A percentile compares a stretch with the other conserved stretches of the same genome.
phyloP scores from a whole-genome alignment of 2,113 vertebrate genomes.

The Platysternon megacephalum region DNA sequence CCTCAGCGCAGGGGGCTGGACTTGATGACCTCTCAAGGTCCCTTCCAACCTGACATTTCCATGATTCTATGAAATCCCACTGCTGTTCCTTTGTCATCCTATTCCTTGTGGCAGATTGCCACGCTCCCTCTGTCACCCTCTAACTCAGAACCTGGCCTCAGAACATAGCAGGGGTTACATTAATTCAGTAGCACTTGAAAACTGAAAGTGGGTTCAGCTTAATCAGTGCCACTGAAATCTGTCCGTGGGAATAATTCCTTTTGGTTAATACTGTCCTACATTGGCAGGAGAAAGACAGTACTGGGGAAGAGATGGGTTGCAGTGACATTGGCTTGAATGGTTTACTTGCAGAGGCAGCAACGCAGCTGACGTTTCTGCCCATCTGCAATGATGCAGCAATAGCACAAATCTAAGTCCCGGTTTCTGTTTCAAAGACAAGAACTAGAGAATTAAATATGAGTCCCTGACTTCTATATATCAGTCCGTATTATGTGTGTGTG shows the following conservation, averaged over 20 bases:
- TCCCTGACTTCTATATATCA: neutral
- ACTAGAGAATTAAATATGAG: neutral
- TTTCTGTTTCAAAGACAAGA: neutral
- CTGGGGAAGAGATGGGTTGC: neutral
- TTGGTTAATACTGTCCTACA: neutral
- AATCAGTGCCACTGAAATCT: neutral
- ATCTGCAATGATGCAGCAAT: neutral
- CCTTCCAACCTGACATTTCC: too few species aligned
- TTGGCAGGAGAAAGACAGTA: neutral
- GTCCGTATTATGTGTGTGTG: neutral
- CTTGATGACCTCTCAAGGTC: too few species aligned
- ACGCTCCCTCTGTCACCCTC: neutral
- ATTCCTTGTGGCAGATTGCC: neutral
- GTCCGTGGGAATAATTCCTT: neutral
- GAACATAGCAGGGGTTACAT: neutral
- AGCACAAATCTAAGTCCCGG: neutral
- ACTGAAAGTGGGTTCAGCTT: neutral
- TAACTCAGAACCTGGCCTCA: neutral
- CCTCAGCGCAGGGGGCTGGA: too few species aligned
- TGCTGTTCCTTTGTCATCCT: neutral
- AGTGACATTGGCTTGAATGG: neutral
- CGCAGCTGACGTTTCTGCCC: neutral
- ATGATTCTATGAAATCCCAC: neutral
- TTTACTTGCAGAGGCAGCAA: neutral
- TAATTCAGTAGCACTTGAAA: neutral